Evolutionary conservation across 2,888 invertebrate genomes (phyloP).

Genomic region (Rhaphigaster nebulosa): DNA sequence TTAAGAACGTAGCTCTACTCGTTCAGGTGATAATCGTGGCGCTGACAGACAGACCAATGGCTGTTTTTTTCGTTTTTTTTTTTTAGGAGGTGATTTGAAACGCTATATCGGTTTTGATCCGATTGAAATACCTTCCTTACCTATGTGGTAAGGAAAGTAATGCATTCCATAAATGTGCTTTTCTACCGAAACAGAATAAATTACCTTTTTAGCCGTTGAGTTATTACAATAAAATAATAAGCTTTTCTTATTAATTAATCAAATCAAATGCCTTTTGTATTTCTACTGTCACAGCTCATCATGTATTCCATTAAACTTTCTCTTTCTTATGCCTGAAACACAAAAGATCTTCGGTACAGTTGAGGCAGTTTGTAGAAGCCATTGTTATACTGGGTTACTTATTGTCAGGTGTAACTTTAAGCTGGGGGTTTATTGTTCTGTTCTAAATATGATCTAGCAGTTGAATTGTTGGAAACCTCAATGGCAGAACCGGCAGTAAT

Average conservation of each 20-base stretch:
- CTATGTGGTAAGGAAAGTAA: no score
- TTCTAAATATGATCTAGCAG: background rate
- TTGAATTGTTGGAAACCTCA: background rate
- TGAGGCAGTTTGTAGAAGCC: background rate
- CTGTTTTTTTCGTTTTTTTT: no score
- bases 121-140: no score
- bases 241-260: background rate
- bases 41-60: no score
- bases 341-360: background rate
- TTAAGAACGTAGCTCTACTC: no score
- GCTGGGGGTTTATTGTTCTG: background rate
- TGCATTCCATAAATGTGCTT: no score
- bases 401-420: slow-evolving; percentile 6
- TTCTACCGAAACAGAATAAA: no score
- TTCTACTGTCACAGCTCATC: background rate
- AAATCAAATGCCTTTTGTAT: background rate
- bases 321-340: background rate
- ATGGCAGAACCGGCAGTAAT: background rate
- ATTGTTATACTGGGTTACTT: background rate
- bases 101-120: no score
- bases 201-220: no score
- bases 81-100: no score
- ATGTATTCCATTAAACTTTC: background rate
- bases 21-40: no score
- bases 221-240: no score